Conservation (phyloP, 64 coral and sea anemone genomes). For the Astreopora myriophthalma region DNA sequence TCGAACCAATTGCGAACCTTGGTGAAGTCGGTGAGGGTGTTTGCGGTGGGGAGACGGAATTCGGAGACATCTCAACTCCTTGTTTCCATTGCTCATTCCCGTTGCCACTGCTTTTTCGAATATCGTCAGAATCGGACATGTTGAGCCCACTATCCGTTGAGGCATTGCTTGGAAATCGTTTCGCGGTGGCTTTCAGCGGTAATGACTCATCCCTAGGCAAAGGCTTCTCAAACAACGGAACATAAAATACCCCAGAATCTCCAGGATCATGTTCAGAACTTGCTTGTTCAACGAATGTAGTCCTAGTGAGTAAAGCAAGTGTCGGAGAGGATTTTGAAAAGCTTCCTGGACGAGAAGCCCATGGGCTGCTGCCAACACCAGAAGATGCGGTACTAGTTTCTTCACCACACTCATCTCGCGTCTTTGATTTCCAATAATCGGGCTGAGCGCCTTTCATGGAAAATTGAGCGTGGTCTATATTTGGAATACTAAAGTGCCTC, state of each 20-base stretch:
- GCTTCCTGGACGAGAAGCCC: not conserved
- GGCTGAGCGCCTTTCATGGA: not conserved
- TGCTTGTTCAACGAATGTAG: not conserved
- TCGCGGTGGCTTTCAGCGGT: not conserved
- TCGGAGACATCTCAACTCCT: not conserved
- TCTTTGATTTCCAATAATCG: not conserved
- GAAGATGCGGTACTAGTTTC: not conserved
- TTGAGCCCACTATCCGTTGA: constrained; percentile 32
- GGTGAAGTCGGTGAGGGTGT: constrained; percentile 9
- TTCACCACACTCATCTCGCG: not conserved
- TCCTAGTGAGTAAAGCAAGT: not conserved
- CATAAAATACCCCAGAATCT: constrained; percentile 4
- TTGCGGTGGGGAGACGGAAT: not conserved
- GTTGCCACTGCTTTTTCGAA: not conserved
- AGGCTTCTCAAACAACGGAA: not conserved
- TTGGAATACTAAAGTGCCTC: not conserved
- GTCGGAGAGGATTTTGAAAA: not conserved
- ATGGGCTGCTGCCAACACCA: not conserved
- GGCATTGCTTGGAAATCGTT: constrained; percentile 19
- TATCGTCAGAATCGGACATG: constrained; percentile 7
- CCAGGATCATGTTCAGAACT: not conserved
- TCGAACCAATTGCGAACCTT: not conserved
- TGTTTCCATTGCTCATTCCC: not conserved
- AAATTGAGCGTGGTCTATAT: not conserved
- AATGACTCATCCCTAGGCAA: not conserved